Evolutionary conservation across 2,113 vertebrate species (phyloP).

Genomic region (Mirza zaza): DNA sequence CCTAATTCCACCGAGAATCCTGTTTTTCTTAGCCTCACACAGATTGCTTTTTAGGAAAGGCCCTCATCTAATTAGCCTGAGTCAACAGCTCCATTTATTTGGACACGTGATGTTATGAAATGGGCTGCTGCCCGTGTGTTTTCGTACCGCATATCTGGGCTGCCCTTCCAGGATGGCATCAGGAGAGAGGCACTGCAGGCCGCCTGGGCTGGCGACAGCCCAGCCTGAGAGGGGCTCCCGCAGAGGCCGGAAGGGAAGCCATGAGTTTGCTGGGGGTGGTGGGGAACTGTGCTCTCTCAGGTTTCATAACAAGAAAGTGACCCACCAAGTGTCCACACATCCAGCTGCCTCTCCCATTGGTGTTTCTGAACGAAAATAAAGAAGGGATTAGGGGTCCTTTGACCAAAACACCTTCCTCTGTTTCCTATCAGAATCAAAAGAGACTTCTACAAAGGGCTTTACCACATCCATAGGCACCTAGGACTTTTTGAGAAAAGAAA

Average conservation of each 20-base stretch:
- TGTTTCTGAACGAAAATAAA: constrained; percentile 81
- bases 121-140: constrained; percentile 77
- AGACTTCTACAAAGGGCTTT: constrained; percentile 64
- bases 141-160: constrained; percentile 78
- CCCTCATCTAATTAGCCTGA: constrained; percentile 77
- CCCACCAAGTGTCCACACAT: constrained; percentile 74
- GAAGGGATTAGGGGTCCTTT: constrained; percentile 79
- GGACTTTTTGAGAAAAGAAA: neutral
- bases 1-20: constrained; percentile 87
- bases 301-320: constrained; percentile 83
- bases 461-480: neutral
- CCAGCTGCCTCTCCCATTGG: constrained; percentile 78
- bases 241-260: neutral
- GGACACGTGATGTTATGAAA: constrained; percentile 72
- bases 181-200: constrained; percentile 61
- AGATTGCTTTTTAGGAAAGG: constrained; percentile 87
- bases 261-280: neutral
- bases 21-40: constrained; percentile 86
- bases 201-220: neutral
- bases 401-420: constrained; percentile 39
- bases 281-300: constrained; percentile 31
- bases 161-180: constrained; percentile 77
- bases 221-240: neutral
- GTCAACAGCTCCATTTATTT: constrained; percentile 71
- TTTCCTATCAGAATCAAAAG: constrained; percentile 39